A percentile compares a stretch with the other conserved stretches of the same genome.
These are phyloP conservation scores for Gambusia affinis DNA, from an alignment of 2,113 vertebrate genomes.

Conservation along the genomic window DNA sequence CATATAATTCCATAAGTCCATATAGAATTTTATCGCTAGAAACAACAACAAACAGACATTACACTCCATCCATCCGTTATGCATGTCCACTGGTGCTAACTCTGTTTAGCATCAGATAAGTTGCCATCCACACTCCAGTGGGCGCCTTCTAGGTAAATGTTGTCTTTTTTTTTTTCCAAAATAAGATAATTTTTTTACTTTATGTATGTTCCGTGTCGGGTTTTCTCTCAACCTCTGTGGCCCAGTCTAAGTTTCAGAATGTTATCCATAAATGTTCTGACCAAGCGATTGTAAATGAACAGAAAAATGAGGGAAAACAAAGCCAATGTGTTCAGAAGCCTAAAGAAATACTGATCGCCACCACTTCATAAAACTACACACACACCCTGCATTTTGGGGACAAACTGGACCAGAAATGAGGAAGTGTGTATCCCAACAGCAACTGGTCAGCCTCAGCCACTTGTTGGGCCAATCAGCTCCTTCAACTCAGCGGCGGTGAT, in stretches of 20 bases:
- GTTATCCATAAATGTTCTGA: too few relatives aligned
- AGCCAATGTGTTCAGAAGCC: not conserved
- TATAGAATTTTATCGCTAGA: too few relatives aligned
- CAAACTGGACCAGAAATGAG: not conserved
- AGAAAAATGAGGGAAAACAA: not conserved
- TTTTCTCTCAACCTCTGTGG: not conserved
- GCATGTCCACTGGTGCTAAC: too few relatives aligned
- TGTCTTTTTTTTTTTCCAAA: too few relatives aligned
- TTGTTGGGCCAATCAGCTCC: slow-evolving; percentile 47
- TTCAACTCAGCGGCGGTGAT: slow-evolving; percentile 50
- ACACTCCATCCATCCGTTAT: too few relatives aligned
- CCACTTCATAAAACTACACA: not conserved
- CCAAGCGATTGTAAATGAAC: not conserved
- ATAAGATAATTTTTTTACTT: too few relatives aligned
- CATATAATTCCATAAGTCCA: too few relatives aligned
- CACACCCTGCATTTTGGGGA: not conserved
- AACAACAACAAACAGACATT: too few relatives aligned
- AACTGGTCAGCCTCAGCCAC: slow-evolving; percentile 30
- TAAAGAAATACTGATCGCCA: not conserved
- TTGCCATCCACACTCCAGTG: too few relatives aligned
- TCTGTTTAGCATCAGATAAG: too few relatives aligned
- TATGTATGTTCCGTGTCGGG: too few relatives aligned
- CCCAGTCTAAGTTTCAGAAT: not conserved
- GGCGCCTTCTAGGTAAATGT: too few relatives aligned
- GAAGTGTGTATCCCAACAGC: not conserved